Percentiles rank a stretch among this genome's conserved stretches.
Evolutionary conservation across 2,113 vertebrate species (phyloP).

Genomic region (Anguilla rostrata): DNA sequence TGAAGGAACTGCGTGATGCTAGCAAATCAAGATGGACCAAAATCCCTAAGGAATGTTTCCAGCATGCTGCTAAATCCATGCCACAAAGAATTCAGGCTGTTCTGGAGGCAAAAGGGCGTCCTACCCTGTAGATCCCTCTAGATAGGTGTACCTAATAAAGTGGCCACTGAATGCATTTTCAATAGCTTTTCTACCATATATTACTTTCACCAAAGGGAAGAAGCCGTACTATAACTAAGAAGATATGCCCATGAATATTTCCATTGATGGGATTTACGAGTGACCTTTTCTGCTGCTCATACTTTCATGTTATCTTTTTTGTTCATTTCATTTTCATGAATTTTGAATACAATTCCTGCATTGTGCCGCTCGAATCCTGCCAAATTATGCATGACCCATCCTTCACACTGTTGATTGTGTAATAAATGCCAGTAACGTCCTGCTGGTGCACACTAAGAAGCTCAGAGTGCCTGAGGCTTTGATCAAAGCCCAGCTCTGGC

Average conservation of each 20-base stretch:
- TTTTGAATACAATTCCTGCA: neutral
- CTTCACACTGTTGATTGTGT: neutral
- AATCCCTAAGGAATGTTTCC: no score
- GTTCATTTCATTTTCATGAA: neutral
- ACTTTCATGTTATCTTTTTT: constrained; percentile 1
- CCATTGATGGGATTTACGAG: neutral
- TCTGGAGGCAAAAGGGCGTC: no score
- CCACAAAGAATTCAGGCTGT: no score
- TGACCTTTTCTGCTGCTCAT: neutral
- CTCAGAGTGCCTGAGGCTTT: constrained; percentile 39
- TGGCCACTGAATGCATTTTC: neutral
- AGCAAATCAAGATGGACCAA: no score
- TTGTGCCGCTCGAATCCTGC: neutral
- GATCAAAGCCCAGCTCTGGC: constrained; percentile 43
- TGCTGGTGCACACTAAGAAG: constrained; percentile 19
- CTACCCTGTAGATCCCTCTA: no score
- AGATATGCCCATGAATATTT: neutral
- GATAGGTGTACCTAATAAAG: no score
- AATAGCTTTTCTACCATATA: neutral
- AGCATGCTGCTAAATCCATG: no score
- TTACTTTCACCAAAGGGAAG: neutral
- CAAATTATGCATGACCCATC: constrained; percentile 1
- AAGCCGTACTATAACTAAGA: neutral
- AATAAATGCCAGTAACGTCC: neutral
- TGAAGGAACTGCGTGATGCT: no score